Evolutionary conservation across 2,888 invertebrate species (phyloP).

Genomic region (Netelia fuscicornis): DNA sequence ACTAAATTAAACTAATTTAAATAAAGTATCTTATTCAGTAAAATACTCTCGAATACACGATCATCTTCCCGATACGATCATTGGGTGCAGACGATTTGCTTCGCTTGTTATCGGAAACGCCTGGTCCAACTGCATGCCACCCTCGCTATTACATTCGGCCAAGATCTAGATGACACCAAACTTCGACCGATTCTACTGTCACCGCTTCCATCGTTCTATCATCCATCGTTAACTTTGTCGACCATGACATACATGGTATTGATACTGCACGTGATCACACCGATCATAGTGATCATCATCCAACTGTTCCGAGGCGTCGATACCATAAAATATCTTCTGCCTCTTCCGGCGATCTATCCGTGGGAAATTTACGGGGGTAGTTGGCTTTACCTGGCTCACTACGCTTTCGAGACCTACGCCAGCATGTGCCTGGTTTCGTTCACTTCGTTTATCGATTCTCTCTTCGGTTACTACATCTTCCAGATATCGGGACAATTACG

Average conservation of each 20-base stretch:
- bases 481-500: slow-evolving; percentile 64
- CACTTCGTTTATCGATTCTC: slow-evolving; percentile 44
- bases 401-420: slow-evolving; percentile 51
- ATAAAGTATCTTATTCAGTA: neutral
- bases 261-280: slow-evolving; percentile 44
- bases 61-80: neutral
- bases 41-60: neutral
- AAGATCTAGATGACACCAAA: slow-evolving; percentile 33
- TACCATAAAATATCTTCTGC: slow-evolving; percentile 60
- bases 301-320: slow-evolving; percentile 41
- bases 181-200: slow-evolving; percentile 47
- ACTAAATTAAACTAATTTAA: no score
- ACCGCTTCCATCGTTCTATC: slow-evolving; percentile 32
- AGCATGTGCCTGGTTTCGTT: slow-evolving; percentile 28
- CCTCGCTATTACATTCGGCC: slow-evolving; percentile 12
- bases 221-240: slow-evolving; percentile 29
- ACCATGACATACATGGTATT: slow-evolving; percentile 8
- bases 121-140: slow-evolving; percentile 34
- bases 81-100: slow-evolving; percentile 24
- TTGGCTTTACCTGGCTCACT: slow-evolving; percentile 52
- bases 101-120: slow-evolving; percentile 41
- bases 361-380: slow-evolving; percentile 54
- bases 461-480: slow-evolving; percentile 66
- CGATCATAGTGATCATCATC: slow-evolving; percentile 44
- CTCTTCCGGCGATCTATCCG: slow-evolving; percentile 60